Percentiles rank a stretch among this genome's conserved stretches.
Evolutionary conservation across 1,140 invertebrate genomes (phyloP).

Genomic region (Mycetomoellerius zeteki): DNA sequence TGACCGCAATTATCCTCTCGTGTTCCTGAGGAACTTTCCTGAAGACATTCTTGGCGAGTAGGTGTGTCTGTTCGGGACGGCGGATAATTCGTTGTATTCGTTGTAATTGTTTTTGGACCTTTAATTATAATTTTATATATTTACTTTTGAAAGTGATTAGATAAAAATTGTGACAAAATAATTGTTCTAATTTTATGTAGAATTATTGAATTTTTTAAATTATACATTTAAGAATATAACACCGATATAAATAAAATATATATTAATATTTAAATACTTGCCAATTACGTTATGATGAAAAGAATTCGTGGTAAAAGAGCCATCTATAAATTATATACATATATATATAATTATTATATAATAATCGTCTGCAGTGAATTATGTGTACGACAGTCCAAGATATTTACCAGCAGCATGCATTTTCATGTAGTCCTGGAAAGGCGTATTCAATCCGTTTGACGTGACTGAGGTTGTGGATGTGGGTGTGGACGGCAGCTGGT

Average conservation of each 20-base stretch:
- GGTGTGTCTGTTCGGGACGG: constrained; percentile 68
- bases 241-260: neutral
- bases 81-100: constrained; percentile 24
- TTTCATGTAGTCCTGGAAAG: constrained; percentile 87
- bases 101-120: constrained; percentile 65
- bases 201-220: neutral
- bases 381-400: neutral
- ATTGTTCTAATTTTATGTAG: neutral
- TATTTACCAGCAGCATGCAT: constrained; percentile 86
- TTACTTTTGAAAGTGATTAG: neutral
- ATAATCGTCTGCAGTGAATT: neutral
- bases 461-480: constrained; percentile 70
- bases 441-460: constrained; percentile 78
- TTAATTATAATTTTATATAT: neutral
- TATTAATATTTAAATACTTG: constrained; percentile 9
- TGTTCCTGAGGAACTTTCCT: constrained; percentile 33
- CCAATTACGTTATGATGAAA: neutral
- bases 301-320: neutral
- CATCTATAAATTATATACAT: constrained; percentile 6
- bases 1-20: constrained; percentile 76
- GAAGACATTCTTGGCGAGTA: constrained; percentile 69
- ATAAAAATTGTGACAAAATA: constrained; percentile 1
- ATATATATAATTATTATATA: neutral
- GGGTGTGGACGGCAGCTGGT: constrained; percentile 64
- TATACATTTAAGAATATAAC: neutral